A percentile compares a stretch with the other conserved stretches of the same genome.
Evolutionary conservation across 2,113 vertebrate genomes (phyloP).

Genomic region (Sceloporus tristichus): DNA sequence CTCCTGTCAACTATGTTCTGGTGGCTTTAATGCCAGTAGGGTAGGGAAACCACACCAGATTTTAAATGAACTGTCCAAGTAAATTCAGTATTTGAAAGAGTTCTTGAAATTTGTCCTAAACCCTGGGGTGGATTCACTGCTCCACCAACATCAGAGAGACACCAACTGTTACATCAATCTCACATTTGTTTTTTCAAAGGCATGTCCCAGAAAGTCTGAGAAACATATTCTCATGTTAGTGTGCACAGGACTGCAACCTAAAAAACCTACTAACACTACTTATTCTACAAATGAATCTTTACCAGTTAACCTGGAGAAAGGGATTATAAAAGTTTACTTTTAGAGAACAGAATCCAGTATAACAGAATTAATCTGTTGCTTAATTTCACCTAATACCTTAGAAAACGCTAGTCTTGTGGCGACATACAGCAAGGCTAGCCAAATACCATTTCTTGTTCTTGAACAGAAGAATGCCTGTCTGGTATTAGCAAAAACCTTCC

Average conservation of each 20-base stretch:
- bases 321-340: not conserved
- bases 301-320: not conserved
- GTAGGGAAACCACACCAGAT: too few relatives aligned
- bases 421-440: not conserved
- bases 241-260: not conserved
- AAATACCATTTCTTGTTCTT: not conserved
- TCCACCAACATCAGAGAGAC: not conserved
- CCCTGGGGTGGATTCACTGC: too few relatives aligned
- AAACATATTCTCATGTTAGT: not conserved
- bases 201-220: not conserved
- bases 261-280: not conserved
- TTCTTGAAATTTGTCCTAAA: too few relatives aligned
- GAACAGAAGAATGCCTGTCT: conserved; percentile 58
- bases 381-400: not conserved
- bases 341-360: not conserved
- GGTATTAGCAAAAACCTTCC: conserved; percentile 46
- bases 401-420: not conserved
- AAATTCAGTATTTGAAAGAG: too few relatives aligned
- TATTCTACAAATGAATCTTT: not conserved
- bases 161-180: not conserved
- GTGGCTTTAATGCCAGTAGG: too few relatives aligned
- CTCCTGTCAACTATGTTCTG: too few relatives aligned
- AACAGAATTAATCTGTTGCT: not conserved
- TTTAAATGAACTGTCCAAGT: too few relatives aligned
- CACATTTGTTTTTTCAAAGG: not conserved